Percentiles rank a stretch among this genome's conserved stretches.
phyloP scores from a whole-genome alignment of 2,888 invertebrate species.

The Hymenopus coronatus region DNA sequence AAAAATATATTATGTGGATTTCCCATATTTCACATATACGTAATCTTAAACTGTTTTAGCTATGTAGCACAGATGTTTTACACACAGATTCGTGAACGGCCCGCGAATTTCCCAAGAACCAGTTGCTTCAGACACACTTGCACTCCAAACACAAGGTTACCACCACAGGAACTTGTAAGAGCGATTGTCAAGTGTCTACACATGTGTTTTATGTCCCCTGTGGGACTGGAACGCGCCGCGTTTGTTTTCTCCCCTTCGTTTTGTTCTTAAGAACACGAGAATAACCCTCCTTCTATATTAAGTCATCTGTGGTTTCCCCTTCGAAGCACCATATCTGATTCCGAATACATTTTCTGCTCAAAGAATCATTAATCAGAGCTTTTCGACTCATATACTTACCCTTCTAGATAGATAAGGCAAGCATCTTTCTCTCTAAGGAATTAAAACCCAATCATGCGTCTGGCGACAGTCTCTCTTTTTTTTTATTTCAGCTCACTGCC shows the following conservation, averaged over 20 bases:
- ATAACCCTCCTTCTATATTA: not conserved
- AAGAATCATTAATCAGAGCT: constrained; percentile 13
- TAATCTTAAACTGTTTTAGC: too few species aligned
- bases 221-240: not conserved
- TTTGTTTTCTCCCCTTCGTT: not conserved
- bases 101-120: too few species aligned
- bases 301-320: not conserved
- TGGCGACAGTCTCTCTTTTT: constrained; percentile 20
- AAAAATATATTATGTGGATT: too few species aligned
- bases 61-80: too few species aligned
- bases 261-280: not conserved
- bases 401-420: not conserved
- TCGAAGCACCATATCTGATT: not conserved
- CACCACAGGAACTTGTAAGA: not conserved
- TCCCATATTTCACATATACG: too few species aligned
- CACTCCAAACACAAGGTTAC: not conserved
- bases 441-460: constrained; percentile 26
- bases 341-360: not conserved
- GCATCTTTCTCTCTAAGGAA: constrained; percentile 17
- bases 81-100: too few species aligned
- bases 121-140: too few species aligned
- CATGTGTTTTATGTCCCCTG: not conserved
- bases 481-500: constrained; percentile 12
- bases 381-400: not conserved
- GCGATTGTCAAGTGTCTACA: not conserved